phyloP scores from a whole-genome alignment of 2,113 vertebrate genomes.

The Psilopsiagon aymara region DNA sequence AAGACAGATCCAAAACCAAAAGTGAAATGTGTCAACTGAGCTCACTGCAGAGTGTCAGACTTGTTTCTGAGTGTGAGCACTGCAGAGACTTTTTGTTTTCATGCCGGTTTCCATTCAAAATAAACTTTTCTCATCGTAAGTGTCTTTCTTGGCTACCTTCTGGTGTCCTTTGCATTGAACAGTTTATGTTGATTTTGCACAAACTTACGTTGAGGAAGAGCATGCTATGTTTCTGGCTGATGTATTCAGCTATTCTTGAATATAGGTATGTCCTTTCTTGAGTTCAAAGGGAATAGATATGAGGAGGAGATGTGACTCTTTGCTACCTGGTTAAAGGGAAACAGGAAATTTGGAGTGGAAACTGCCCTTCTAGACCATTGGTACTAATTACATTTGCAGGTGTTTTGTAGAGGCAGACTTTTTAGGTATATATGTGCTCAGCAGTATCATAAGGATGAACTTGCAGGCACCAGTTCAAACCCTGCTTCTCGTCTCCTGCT shows the following conservation, averaged over 20 bases:
- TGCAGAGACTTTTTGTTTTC: conserved; percentile 7
- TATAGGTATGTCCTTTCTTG: neutral
- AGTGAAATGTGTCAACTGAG: neutral
- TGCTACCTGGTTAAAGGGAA: neutral
- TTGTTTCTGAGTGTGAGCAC: neutral
- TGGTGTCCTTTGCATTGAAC: neutral
- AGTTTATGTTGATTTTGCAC: neutral
- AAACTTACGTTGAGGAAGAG: neutral
- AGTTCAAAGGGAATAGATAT: neutral
- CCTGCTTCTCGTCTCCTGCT: neutral
- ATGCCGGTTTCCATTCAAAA: conserved; percentile 24
- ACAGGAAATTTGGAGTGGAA: neutral
- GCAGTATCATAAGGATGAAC: neutral
- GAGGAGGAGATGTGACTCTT: neutral
- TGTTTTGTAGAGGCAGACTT: neutral
- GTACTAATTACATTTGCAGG: rapidly evolving
- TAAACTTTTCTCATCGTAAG: conserved; percentile 34
- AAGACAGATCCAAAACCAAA: neutral
- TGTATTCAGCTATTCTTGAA: neutral
- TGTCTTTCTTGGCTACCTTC: neutral
- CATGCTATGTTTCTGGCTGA: neutral
- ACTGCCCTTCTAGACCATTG: neutral
- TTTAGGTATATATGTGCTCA: neutral
- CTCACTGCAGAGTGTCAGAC: neutral
- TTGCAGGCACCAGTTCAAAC: neutral